These are phyloP conservation scores for Myopa tessellatipennis DNA, from an alignment of 2,888 invertebrate species.

Conservation along the genomic window DNA sequence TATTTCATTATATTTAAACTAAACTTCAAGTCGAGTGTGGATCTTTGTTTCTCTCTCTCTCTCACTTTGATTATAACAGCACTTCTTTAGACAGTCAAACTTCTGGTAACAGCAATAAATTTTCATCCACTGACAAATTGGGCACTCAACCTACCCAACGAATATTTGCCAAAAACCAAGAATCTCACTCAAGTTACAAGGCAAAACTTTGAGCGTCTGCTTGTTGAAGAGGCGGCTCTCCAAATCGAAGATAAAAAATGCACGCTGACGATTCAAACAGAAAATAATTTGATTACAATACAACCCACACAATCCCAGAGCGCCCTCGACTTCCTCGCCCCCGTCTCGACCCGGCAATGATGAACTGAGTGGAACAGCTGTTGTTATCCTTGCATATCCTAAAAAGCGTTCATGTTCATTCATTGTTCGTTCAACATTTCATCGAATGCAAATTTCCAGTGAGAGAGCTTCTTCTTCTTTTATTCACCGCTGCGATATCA, in stretches of 20 bases:
- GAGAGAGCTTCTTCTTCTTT: neutral
- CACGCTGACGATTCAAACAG: conserved; percentile 15
- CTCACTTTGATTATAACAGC: conserved; percentile 7
- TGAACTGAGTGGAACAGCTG: neutral
- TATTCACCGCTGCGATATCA: conserved; percentile 17
- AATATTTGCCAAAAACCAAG: neutral
- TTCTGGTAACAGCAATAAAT: conserved; percentile 31
- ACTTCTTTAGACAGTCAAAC: conserved; percentile 30
- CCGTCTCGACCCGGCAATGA: neutral
- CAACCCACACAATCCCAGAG: neutral
- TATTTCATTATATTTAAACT: no score
- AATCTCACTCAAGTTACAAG: neutral
- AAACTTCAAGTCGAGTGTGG: no score
- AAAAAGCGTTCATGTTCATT: conserved; percentile 28
- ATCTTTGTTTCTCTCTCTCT: no score
- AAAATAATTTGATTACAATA: conserved; percentile 14
- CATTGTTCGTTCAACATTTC: conserved; percentile 13
- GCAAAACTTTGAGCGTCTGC: neutral
- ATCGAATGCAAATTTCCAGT: conserved; percentile 27
- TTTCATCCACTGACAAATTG: conserved; percentile 3
- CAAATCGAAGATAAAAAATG: neutral
- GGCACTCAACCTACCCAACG: neutral
- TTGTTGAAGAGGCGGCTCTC: neutral
- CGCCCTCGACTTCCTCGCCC: neutral
- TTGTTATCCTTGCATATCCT: conserved; percentile 29